These are phyloP conservation scores for Fragum sueziense DNA, from an alignment of 2,888 invertebrate genomes.

Conservation along the genomic window DNA sequence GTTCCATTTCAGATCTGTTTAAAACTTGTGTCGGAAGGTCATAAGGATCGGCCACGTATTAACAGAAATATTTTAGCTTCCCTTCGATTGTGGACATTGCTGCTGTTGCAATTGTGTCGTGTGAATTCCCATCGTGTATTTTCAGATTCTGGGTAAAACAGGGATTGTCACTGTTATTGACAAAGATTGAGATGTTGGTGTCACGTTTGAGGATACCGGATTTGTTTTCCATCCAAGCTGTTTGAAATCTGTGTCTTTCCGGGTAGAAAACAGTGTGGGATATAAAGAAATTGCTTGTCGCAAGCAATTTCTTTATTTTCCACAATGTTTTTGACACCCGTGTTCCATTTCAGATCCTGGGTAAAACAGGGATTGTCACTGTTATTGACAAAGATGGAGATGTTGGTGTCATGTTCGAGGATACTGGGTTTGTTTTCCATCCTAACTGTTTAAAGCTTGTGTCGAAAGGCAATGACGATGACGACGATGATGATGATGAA, in stretches of 20 bases:
- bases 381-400: conserved; percentile 93
- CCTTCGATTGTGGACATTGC: no score
- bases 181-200: conserved; percentile 91
- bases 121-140: no score
- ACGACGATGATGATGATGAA: background rate
- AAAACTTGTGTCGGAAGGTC: no score
- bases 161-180: conserved; percentile 92
- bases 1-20: no score
- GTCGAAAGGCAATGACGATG: background rate
- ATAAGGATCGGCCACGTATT: no score
- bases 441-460: conserved; percentile 87
- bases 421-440: conserved; percentile 92
- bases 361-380: conserved; percentile 88
- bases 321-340: no score
- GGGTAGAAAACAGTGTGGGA: no score
- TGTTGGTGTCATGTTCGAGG: conserved; percentile 89
- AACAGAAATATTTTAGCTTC: no score
- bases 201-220: conserved; percentile 89
- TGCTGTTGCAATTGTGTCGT: no score
- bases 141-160: conserved; percentile 87
- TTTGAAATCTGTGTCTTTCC: no score
- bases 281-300: no score
- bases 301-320: no score
- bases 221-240: conserved; percentile 93
- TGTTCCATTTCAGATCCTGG: conserved; percentile 87